Base-by-base conservation (phyloP, 2,888 invertebrate genomes). In the Rhingia campestris region DNA sequence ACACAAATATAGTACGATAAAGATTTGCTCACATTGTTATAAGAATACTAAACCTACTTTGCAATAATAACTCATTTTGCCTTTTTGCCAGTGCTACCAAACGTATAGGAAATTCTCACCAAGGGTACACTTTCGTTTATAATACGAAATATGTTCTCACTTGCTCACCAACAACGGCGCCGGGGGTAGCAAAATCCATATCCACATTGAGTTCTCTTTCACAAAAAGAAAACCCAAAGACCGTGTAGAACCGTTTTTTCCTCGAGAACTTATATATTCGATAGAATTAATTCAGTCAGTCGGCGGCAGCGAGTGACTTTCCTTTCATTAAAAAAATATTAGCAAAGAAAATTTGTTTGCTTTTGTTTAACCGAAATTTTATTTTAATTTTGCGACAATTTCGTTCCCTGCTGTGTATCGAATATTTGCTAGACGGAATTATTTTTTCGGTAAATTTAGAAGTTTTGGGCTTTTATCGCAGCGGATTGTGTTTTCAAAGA, bases 101-200 rank as follows among this genome's bases (percentile, higher is more conserved):
- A 14, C 37, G 35, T 72, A 53, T 66, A 59, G 59, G 64, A 58
- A 43, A 53, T 41, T 54, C 56, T 58, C 51, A 59, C 45, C 4
- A 45, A n/a, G 6, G 22, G 4, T 4, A 45, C 47, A 4, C 9
- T 22, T 14, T 14, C 49, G 10, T 43, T 58, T 41, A 66, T 5
- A 30, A n/a, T 33, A 14, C 39, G 41, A 66, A 63, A 32, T 30
- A 30, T 22, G 43, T 22, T 58, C 49, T 59, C 64, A 67, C 53
- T 67, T 63, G 63, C 51, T 82, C 79, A 82, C 63, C 82, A 77
- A 73, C 74, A 67, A 49, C 49, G 7, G 22, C 67, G 61, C 47
- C 61, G 77, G 64, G 69, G 70, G 56, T 69, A 66, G 74, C 74
- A 64, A 70, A 39, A 56, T 49, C 30, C 53, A 64, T 63, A 84